Conservation (phyloP, 2,888 invertebrate species). For the Rhagium mordax region DNA sequence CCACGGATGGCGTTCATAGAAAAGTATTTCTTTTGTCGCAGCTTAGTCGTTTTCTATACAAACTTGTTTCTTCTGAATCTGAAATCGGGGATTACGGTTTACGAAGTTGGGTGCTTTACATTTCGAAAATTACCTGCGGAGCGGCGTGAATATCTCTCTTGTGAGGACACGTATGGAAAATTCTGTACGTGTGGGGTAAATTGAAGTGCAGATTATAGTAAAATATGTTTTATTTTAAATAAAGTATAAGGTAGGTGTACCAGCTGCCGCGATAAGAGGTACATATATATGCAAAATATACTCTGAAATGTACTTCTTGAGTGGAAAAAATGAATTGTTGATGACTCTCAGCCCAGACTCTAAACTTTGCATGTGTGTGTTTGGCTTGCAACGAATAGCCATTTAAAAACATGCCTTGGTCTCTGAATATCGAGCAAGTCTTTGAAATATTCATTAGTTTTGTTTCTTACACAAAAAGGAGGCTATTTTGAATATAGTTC, state of each 20-base stretch:
- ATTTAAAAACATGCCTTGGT: too few species aligned
- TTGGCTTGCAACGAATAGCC: too few species aligned
- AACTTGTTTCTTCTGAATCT: constrained; percentile 34
- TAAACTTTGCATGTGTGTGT: too few species aligned
- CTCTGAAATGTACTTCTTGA: neutral
- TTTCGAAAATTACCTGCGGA: constrained; percentile 44
- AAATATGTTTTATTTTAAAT: constrained; percentile 29
- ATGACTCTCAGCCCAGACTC: neutral
- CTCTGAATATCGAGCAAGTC: too few species aligned
- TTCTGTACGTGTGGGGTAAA: constrained; percentile 28
- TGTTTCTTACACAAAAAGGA: too few species aligned
- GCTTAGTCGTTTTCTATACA: constrained; percentile 25
- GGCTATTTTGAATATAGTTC: too few species aligned
- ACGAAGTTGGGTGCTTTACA: constrained; percentile 24
- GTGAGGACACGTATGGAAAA: constrained; percentile 23
- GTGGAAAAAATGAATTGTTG: neutral
- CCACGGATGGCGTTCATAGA: constrained; percentile 6
- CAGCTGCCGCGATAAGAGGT: constrained; percentile 17
- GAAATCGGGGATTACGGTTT: constrained; percentile 33
- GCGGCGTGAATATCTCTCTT: constrained; percentile 36
- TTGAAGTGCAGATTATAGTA: constrained; percentile 23
- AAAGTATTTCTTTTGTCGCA: constrained; percentile 30
- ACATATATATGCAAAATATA: constrained; percentile 23
- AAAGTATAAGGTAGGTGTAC: constrained; percentile 22
- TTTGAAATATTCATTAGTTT: too few species aligned